These are phyloP conservation scores for Pseudachorutes palmiensis DNA, from an alignment of 1,140 invertebrate genomes.

Conservation along the genomic window DNA sequence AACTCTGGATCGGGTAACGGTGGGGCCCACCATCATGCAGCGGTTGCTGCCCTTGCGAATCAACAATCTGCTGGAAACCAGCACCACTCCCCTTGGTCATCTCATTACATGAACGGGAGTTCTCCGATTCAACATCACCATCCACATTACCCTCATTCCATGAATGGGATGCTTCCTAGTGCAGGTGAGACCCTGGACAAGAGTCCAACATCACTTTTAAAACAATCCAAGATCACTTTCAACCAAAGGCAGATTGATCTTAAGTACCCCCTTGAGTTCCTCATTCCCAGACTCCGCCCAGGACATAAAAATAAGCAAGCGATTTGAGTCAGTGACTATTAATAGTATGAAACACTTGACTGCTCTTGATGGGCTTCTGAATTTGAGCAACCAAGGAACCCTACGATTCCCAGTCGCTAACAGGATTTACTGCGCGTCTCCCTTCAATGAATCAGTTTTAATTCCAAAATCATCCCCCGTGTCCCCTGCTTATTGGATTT, in stretches of 20 bases:
- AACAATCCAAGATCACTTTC: too few species aligned
- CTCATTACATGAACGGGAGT: conserved; percentile 34
- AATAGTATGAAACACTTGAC: conserved; percentile 3
- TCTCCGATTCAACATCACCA: conserved; percentile 52
- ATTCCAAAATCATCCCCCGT: background rate
- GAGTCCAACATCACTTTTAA: too few species aligned
- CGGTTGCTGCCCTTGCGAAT: conserved; percentile 1
- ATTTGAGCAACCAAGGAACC: background rate
- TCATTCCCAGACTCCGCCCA: too few species aligned
- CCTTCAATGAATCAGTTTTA: too few species aligned
- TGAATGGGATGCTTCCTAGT: conserved; percentile 46
- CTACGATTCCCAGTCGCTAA: background rate
- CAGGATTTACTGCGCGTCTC: background rate
- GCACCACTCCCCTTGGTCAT: conserved; percentile 15
- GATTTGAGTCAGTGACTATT: background rate
- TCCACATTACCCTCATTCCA: conserved; percentile 58
- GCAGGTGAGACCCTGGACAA: conserved; percentile 18
- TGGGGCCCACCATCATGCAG: conserved; percentile 6
- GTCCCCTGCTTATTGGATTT: background rate
- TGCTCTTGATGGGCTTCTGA: background rate
- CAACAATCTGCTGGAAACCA: conserved; percentile 17
- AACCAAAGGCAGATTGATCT: too few species aligned
- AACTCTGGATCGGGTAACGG: background rate
- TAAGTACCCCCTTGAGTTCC: too few species aligned
- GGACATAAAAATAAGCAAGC: background rate